A percentile compares a stretch with the other conserved stretches of the same genome.
phyloP scores from a whole-genome alignment of 1,140 invertebrate genomes.

The Eubasilissa regina region DNA sequence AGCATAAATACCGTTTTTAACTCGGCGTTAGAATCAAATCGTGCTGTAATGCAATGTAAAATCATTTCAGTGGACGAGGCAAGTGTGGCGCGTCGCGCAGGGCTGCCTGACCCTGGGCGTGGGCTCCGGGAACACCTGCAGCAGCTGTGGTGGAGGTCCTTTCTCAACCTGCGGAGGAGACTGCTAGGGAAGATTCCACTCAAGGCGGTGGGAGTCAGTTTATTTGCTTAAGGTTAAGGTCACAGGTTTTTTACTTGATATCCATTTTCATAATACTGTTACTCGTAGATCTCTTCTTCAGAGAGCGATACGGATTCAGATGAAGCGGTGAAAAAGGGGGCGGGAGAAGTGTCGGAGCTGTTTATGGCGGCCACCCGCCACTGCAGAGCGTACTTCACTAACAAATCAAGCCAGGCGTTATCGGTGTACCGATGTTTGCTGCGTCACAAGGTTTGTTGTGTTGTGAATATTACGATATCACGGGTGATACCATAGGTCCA shows the following conservation, averaged over 20 bases:
- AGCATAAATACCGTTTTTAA: too few relatives aligned
- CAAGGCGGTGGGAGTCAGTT: constrained; percentile 63
- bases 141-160: constrained; percentile 69
- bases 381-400: constrained; percentile 83
- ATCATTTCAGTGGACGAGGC: constrained; percentile 64
- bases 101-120: constrained; percentile 65
- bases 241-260: too few relatives aligned
- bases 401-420: constrained; percentile 78
- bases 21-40: too few relatives aligned
- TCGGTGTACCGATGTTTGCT: constrained; percentile 82
- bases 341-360: constrained; percentile 71
- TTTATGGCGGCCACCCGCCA: constrained; percentile 74
- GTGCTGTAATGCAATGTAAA: too few relatives aligned
- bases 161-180: constrained; percentile 69
- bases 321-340: constrained; percentile 65
- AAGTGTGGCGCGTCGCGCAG: constrained; percentile 67
- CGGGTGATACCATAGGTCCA: too few relatives aligned
- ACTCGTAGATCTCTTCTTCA: constrained; percentile 75
- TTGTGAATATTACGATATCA: too few relatives aligned
- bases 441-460: constrained; percentile 73
- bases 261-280: too few relatives aligned
- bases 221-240: too few relatives aligned
- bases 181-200: constrained; percentile 68
- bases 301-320: constrained; percentile 80
- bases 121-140: constrained; percentile 64